Conservation (phyloP, 1,140 invertebrate species). For the Drosophila serrata region DNA sequence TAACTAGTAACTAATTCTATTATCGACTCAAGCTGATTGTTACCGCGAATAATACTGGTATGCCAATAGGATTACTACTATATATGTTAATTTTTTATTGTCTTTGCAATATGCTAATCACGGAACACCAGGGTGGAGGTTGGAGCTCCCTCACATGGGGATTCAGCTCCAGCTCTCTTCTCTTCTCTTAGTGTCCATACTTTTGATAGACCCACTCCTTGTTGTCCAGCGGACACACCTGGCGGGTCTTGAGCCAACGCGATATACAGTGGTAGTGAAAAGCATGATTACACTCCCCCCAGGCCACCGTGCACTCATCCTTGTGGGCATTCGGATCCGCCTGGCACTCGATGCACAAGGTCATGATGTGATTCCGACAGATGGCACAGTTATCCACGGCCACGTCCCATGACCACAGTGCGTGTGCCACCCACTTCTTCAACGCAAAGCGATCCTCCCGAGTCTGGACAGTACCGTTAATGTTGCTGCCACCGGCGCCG, state of each 20-base stretch:
- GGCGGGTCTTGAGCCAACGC: constrained; percentile 98
- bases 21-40: neutral
- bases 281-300: constrained; percentile 99
- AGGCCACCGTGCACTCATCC: constrained; percentile 99
- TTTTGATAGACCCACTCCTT: constrained; percentile 99
- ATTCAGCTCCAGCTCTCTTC: neutral
- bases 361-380: constrained; percentile 99
- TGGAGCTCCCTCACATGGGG: neutral
- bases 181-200: constrained; percentile 86
- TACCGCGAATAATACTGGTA: neutral
- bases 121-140: neutral
- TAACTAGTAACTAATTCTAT: constrained; percentile 16
- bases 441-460: constrained; percentile 94
- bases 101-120: neutral
- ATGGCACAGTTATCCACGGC: constrained; percentile 99
- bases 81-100: constrained; percentile 7
- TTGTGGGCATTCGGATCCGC: constrained; percentile 99
- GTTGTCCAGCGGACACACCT: constrained; percentile 99
- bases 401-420: constrained; percentile 99
- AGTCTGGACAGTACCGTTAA: constrained; percentile 70
- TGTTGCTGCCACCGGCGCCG: constrained; percentile 21
- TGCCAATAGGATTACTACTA: neutral
- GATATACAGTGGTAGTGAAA: constrained; percentile 99
- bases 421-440: constrained; percentile 99
- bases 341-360: constrained; percentile 99